phyloP scores from a whole-genome alignment of 2,797 vertebrate genomes.

The Tapera naevia region DNA sequence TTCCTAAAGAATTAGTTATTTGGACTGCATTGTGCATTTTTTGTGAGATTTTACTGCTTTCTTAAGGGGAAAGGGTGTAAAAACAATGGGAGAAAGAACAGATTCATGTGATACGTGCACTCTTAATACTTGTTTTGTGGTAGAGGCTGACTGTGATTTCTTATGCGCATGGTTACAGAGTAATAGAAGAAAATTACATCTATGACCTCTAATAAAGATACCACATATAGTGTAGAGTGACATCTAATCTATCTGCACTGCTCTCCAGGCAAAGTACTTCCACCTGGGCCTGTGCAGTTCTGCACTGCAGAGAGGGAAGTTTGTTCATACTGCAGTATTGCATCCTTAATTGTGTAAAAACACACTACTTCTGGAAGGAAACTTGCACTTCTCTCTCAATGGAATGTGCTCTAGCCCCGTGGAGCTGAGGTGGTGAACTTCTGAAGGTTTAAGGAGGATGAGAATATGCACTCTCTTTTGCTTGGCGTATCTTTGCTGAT shows the following conservation, averaged over 20 bases:
- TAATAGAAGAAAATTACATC: background rate
- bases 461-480: background rate
- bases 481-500: background rate
- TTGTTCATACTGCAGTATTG: background rate
- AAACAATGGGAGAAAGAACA: background rate
- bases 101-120: background rate
- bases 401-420: background rate
- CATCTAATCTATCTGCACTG: background rate
- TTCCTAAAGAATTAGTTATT: background rate
- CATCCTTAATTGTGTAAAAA: background rate
- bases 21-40: background rate
- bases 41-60: background rate
- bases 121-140: background rate
- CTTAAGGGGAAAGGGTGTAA: background rate
- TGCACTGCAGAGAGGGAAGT: background rate
- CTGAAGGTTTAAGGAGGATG: background rate
- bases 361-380: background rate
- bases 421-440: background rate
- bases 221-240: background rate
- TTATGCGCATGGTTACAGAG: background rate
- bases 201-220: background rate
- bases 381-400: background rate
- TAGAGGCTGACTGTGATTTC: background rate
- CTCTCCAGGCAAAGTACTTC: background rate
- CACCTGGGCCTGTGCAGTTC: background rate